Evolutionary conservation across 2,113 vertebrate genomes (phyloP).

Genomic region (Antigone vipio): DNA sequence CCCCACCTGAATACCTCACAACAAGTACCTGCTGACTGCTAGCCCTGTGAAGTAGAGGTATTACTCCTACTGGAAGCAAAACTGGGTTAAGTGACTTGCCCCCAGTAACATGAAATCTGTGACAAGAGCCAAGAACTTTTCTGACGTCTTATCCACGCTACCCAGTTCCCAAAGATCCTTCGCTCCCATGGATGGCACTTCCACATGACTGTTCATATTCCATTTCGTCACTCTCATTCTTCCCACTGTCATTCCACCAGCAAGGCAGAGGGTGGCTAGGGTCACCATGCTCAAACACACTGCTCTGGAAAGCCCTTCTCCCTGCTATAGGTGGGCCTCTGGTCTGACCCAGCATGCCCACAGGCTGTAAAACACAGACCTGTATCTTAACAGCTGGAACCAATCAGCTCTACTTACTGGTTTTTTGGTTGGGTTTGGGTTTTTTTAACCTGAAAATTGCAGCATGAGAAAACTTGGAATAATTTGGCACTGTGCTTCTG

Average conservation of each 20-base stretch:
- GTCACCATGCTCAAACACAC: too few relatives aligned
- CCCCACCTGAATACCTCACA: neutral
- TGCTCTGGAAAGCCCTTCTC: too few relatives aligned
- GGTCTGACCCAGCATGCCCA: neutral
- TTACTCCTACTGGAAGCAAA: neutral
- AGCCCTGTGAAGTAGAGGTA: neutral
- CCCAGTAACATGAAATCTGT: neutral
- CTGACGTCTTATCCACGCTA: neutral
- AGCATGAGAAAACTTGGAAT: neutral
- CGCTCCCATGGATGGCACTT: neutral
- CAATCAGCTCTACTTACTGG: neutral
- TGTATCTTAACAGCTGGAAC: neutral
- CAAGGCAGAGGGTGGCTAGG: too few relatives aligned
- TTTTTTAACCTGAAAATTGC: neutral
- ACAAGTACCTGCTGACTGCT: neutral
- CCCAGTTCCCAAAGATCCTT: neutral
- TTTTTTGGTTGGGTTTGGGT: neutral
- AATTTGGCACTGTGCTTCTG: neutral
- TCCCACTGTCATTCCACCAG: neutral
- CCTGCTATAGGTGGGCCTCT: neutral
- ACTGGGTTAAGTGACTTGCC: neutral
- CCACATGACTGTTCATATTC: neutral
- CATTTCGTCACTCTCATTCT: neutral
- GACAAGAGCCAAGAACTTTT: neutral
- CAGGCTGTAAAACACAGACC: neutral